Percentiles rank a stretch among this genome's conserved stretches.
Evolutionary conservation across 2,888 invertebrate genomes (phyloP).

Genomic region (Nomada goodeniana): DNA sequence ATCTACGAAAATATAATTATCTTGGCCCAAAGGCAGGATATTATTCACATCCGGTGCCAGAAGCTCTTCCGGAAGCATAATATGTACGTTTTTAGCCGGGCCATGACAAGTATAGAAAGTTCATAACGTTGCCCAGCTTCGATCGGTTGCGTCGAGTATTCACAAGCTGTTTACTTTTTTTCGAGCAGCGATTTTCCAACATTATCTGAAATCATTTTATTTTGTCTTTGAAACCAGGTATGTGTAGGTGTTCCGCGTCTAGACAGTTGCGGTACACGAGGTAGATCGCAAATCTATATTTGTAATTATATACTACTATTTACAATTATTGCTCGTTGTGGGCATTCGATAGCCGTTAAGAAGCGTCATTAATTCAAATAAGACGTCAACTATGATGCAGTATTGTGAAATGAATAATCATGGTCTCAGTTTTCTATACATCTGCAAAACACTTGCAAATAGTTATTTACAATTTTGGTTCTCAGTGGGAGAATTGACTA

Average conservation of each 20-base stretch:
- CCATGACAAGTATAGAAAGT: not conserved
- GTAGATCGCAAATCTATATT: not conserved
- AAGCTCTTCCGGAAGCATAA: slow-evolving; percentile 21
- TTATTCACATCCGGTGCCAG: slow-evolving; percentile 38
- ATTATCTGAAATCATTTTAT: not conserved
- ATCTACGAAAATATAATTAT: slow-evolving; percentile 46
- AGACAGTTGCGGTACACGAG: not conserved
- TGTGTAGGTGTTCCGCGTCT: no score
- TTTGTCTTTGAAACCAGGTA: not conserved
- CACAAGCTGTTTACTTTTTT: not conserved
- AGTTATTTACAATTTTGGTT: not conserved
- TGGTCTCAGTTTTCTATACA: not conserved
- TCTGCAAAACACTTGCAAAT: not conserved
- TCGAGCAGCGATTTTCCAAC: not conserved
- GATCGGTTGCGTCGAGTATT: slow-evolving; percentile 43
- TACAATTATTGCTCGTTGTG: not conserved
- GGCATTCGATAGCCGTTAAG: not conserved
- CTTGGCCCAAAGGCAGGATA: slow-evolving; percentile 18
- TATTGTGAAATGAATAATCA: not conserved
- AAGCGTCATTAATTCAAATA: not conserved
- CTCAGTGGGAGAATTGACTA: not conserved
- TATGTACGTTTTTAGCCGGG: slow-evolving; percentile 21
- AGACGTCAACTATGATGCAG: not conserved
- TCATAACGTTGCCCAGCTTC: slow-evolving; percentile 35
- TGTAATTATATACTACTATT: not conserved